Base-by-base conservation (phyloP, 2,113 vertebrate genomes). In the Suricata suricatta region DNA sequence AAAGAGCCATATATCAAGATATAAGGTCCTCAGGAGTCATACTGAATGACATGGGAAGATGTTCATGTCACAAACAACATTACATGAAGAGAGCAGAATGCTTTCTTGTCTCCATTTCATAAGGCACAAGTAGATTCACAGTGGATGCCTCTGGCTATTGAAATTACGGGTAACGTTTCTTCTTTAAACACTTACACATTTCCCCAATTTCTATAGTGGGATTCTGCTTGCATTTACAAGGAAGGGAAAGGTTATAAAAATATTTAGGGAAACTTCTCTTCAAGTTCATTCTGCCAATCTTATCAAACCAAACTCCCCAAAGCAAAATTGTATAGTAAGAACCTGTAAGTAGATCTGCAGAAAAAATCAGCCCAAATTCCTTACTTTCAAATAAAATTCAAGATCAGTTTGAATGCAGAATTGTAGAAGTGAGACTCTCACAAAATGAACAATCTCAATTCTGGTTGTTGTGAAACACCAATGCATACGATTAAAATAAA, bases 181-280 rank as follows among this genome's bases (percentile, higher is more conserved):
- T 41, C 72, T 89, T 81, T 74, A 88, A 88, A 77, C 41, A 83
- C 16, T 60, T 31, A 57, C 29, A 12, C 13, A 86, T 64, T 69
- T 93, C 38, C 21, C 17, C 52, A 17, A 29, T 77, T 82, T 90
- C 85, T 77, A 66, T 16, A 85, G 47, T 92, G 44, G 33, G 41
- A 72, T 83, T 88, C 52, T 79, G 72, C 52, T 96, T 76, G 33
- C 15, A 90, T 74, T 64, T 69, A 89, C 7, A 66, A 10, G 4
- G 31, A 97, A 35, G 41, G 19, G 27, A 87, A 90, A 71, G 14
- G 38, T 81, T 44, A 81, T 64, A 86, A 81, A 90, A 89, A 35
- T 68, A 92, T 44, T 92, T 81, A 77, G 50, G 64, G 52, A 68
- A 95, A 90, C 5, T 60, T 44, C 57, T 95, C 44, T 89, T 88